Evolutionary conservation across 2,888 invertebrate species (phyloP), one percentile per base, ranked within the genome.

Genomic region (Orgyia antiqua): DNA sequence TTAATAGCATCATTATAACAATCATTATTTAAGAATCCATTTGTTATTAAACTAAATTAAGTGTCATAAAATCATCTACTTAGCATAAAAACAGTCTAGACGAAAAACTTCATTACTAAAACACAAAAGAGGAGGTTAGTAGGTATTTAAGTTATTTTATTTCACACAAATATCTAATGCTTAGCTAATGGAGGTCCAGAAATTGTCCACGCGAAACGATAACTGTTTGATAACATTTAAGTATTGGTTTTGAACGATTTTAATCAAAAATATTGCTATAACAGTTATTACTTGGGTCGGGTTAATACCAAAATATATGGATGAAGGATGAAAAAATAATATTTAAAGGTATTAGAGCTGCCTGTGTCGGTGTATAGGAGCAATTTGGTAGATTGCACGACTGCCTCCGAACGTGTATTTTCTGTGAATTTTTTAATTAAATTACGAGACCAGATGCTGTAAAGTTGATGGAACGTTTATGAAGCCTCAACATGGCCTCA

Each of bases 401-500:
- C 68, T 67, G 61, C 59, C 53, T 62, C 58, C 58, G 51, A 58
- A 56, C 57, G 61, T 66, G 62, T 63, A 45, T 74, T 71, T 86
- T 83, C 86, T 75, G 78, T 79, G 86, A 84, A 83, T 82, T 86
- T 84, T 82, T 82, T 82, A 84, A 86, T 86, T 83, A 78, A 86
- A 86, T 86, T 86, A 86, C 68, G 76, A 71, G 35, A 35, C 63
- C 65, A 75, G 74, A 71, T 75, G 80, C 68, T 72, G 73, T 68
- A 64, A 66, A 69, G 61, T 63, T 75, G 68, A 75, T 74, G 68
- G 62, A 59, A 39, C 60, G 53, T 62, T 70, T 66, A 58, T 54
- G 39, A 27, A 33, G 34, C 37, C 31, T 27, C 32, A 34, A 38
- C 29, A 13, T 42, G 40, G 48, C 39, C 42, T 45, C 41, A 35